These are phyloP conservation scores for Nesogale talazaci DNA, from an alignment of 2,113 vertebrate species.

Conservation along the genomic window DNA sequence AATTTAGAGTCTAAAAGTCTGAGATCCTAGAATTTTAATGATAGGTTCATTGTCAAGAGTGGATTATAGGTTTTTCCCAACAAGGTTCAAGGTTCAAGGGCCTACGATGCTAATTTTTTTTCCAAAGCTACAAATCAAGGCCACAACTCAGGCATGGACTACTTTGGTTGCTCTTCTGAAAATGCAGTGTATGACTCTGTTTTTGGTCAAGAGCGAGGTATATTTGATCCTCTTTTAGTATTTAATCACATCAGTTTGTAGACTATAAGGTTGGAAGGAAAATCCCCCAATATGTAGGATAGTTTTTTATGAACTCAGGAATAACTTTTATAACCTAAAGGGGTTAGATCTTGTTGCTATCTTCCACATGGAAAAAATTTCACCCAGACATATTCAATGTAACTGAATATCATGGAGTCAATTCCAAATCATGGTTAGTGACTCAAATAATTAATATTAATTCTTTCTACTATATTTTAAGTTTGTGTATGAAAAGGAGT, in stretches of 20 bases:
- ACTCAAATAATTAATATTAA: too few relatives aligned
- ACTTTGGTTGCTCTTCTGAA: background rate
- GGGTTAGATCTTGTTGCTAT: background rate
- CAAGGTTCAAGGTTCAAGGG: background rate
- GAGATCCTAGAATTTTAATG: background rate
- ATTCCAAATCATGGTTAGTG: too few relatives aligned
- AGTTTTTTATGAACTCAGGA: background rate
- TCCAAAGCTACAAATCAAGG: background rate
- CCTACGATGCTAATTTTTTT: background rate
- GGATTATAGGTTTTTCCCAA: background rate
- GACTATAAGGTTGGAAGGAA: background rate
- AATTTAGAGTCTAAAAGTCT: background rate
- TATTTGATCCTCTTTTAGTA: background rate
- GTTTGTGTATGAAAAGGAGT: background rate
- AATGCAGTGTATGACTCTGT: background rate
- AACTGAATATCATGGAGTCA: too few relatives aligned
- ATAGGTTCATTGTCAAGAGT: background rate
- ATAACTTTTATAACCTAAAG: background rate
- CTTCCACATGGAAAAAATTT: background rate
- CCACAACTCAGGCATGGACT: background rate
- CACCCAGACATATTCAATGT: too few relatives aligned
- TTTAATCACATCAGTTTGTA: background rate
- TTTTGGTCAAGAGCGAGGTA: background rate
- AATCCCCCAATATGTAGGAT: background rate
- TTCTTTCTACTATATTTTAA: background rate